phyloP scores from a whole-genome alignment of 2,113 vertebrate genomes.

The Zosterops lateralis region DNA sequence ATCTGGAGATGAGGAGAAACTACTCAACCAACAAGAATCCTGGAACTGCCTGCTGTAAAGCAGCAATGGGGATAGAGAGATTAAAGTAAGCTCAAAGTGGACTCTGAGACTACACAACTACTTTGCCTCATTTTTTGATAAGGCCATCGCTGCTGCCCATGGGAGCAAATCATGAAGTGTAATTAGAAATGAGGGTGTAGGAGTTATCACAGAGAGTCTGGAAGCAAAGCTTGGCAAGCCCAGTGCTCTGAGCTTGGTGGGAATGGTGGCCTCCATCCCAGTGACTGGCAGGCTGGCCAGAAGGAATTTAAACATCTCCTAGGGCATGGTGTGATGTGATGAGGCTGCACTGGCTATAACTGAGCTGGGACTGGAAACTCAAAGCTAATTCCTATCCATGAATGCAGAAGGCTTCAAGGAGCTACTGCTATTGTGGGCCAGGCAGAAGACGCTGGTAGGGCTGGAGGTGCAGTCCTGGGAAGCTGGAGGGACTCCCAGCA shows the following conservation, averaged over 20 bases:
- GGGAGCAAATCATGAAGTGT: neutral
- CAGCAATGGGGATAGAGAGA: neutral
- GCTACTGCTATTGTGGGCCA: neutral
- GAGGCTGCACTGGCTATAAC: neutral
- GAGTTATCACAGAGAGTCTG: neutral
- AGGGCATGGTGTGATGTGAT: neutral
- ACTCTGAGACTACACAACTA: neutral
- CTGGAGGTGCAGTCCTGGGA: neutral
- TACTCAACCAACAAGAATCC: neutral
- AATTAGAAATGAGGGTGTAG: neutral
- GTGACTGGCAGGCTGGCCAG: accelerated
- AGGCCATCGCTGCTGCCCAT: neutral
- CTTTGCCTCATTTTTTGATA: neutral
- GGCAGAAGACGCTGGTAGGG: neutral
- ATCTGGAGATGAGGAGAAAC: slow-evolving; percentile 9
- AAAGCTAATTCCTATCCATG: neutral
- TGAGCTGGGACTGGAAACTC: neutral
- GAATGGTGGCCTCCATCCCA: neutral
- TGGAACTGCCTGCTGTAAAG: neutral
- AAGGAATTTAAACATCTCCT: neutral
- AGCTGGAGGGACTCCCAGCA: neutral
- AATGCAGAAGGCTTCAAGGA: neutral
- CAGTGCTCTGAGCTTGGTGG: neutral
- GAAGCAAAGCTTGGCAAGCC: neutral
- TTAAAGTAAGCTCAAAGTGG: neutral